Evolutionary conservation across 2,113 vertebrate species (phyloP).

Genomic region (Struthidea cinerea): DNA sequence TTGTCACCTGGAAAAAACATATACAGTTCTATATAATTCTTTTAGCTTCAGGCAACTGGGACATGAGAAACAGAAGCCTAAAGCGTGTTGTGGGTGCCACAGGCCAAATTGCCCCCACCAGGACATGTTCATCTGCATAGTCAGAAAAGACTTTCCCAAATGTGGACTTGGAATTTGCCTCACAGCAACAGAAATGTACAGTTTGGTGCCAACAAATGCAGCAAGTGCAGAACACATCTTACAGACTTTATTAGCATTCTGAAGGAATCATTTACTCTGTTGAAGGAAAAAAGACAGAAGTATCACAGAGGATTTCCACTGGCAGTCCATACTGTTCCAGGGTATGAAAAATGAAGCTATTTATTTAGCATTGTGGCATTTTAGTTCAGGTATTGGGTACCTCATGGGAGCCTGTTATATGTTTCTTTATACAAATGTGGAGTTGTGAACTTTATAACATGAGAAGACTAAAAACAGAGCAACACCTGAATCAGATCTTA

Average conservation of each 20-base stretch:
- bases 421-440: not conserved
- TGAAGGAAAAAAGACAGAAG: not conserved
- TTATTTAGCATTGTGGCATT: not conserved
- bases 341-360: not conserved
- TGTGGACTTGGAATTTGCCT: not conserved
- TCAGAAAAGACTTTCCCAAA: not conserved
- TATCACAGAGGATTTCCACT: not conserved
- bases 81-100: not conserved
- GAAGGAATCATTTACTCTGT: not conserved
- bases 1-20: not conserved
- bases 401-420: not conserved
- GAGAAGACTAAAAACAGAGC: not conserved
- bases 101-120: not conserved
- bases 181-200: not conserved
- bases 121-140: not conserved
- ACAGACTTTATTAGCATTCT: not conserved
- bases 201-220: not conserved
- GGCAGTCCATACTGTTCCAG: not conserved
- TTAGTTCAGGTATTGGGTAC: not conserved
- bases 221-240: not conserved
- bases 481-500: not conserved
- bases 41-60: not conserved
- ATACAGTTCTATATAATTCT: not conserved
- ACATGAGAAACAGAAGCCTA: not conserved
- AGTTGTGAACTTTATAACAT: not conserved